phyloP scores from a whole-genome alignment of 23 tunicate species.

The Ascidia mentula region DNA sequence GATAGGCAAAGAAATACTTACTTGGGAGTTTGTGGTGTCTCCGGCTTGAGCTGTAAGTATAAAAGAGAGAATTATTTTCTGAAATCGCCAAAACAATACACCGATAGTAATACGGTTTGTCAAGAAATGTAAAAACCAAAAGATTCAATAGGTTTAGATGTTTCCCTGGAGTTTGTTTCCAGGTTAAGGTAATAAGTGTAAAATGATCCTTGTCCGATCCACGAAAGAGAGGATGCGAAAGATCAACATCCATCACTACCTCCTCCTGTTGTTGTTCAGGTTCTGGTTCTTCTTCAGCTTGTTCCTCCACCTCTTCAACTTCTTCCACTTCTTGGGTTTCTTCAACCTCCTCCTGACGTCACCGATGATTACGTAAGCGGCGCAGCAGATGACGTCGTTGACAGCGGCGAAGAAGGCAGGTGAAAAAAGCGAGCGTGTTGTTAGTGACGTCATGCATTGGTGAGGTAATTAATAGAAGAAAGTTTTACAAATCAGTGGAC shows the following conservation, averaged over 20 bases:
- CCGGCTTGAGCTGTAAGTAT: background rate
- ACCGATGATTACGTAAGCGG: background rate
- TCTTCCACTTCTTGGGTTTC: slow-evolving; percentile 23
- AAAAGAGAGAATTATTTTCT: background rate
- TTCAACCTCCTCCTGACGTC: slow-evolving; percentile 2
- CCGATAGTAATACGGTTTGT: too few species aligned
- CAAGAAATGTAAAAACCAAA: too few species aligned
- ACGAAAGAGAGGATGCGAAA: too few species aligned
- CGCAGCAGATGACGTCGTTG: background rate
- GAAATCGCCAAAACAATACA: background rate
- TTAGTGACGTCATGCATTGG: slow-evolving; percentile 15
- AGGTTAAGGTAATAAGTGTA: too few species aligned
- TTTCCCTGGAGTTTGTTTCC: too few species aligned
- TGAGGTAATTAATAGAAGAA: slow-evolving; percentile 6
- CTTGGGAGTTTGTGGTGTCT: slow-evolving; percentile 21
- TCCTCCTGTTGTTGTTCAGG: slow-evolving; percentile 24
- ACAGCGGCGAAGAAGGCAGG: background rate
- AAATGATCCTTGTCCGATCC: too few species aligned
- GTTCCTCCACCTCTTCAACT: slow-evolving; percentile 33
- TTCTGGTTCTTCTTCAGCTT: slow-evolving; percentile 42
- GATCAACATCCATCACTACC: too few species aligned
- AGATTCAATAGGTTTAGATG: too few species aligned
- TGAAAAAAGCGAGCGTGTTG: background rate
- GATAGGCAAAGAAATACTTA: too few species aligned
- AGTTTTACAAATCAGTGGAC: too few species aligned